These are phyloP conservation scores for Morpho deidamia DNA, from an alignment of 2,888 invertebrate genomes.

Conservation along the genomic window DNA sequence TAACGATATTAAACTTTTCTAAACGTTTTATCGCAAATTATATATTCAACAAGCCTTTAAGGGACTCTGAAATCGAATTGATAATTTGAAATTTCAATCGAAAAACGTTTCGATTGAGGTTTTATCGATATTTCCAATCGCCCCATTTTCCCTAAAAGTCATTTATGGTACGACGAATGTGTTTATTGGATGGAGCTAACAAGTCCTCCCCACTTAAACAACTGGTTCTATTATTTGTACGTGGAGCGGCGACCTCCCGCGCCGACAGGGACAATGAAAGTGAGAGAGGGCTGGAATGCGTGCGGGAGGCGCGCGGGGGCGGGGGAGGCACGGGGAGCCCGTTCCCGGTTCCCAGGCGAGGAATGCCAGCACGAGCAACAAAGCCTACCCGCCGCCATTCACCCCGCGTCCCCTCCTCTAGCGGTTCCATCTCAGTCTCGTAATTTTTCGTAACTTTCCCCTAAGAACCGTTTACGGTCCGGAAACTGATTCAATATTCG, in stretches of 20 bases:
- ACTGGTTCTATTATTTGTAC: slow-evolving; percentile 67
- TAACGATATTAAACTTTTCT: too few species aligned
- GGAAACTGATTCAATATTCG: slow-evolving; percentile 33
- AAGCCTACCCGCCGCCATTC: slow-evolving; percentile 73
- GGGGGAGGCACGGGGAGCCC: slow-evolving; percentile 38
- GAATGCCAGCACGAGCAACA: slow-evolving; percentile 75
- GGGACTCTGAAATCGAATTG: slow-evolving; percentile 23
- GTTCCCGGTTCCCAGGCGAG: slow-evolving; percentile 76
- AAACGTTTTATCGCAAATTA: slow-evolving; percentile 14
- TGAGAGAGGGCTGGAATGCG: slow-evolving; percentile 75
- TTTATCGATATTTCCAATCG: slow-evolving; percentile 30
- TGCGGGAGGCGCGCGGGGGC: slow-evolving; percentile 41
- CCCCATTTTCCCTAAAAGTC: slow-evolving; percentile 52
- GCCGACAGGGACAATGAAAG: slow-evolving; percentile 75
- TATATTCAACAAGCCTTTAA: slow-evolving; percentile 12
- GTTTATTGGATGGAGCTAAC: slow-evolving; percentile 62
- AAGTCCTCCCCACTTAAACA: slow-evolving; percentile 50
- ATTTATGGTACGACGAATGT: slow-evolving; percentile 57
- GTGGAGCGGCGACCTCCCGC: slow-evolving; percentile 70
- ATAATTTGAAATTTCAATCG: slow-evolving; percentile 21
- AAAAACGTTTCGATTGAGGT: slow-evolving; percentile 22
- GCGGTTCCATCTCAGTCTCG: slow-evolving; percentile 54
- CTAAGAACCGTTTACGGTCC: slow-evolving; percentile 51
- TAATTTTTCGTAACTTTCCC: slow-evolving; percentile 67
- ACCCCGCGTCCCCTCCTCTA: slow-evolving; percentile 51